Evolutionary conservation across 2,797 vertebrate species (phyloP), one percentile per base, ranked within the genome.

Genomic region (Sebastiscus tertius): DNA sequence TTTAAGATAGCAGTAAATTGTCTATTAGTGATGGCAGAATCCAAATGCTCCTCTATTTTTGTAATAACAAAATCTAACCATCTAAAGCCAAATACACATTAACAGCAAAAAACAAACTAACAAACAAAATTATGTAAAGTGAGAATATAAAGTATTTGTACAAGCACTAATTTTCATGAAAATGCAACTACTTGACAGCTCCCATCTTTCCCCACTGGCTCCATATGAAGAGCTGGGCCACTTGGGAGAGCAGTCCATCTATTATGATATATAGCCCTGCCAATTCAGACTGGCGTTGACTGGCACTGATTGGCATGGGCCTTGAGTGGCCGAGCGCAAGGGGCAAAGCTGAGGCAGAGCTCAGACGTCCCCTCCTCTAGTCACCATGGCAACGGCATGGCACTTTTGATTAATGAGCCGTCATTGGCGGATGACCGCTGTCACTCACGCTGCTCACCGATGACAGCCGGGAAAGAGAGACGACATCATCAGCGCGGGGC

Each of bases 371-470:
- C 62, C 49, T 64, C 39, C 56, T 81, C 86, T 6, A 8, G 87
- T 95, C 88, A 63, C 92, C 85, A 92, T 90, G 88, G 93, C 63
- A 91, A 95, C 93, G 61, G 87, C 84, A 72, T n/a, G 52, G 85
- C 87, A 88, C 75, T 91, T 95, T 93, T 96, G 94, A 95, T 95
- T 94, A 96, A 95, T 95, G 94, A 93, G 92, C 90, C 88, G 75
- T 94, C 93, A 92, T 80, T 90, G 88, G 90, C 71, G 88, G 91
- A 90, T 92, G 94, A 95, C 94, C 83, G 89, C 88, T 95, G 94
- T 94, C 95, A 95, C 87, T 94, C 91, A 83, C 14, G 10, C 59
- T 52, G 64, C 87, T 90, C 83, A 64, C 27, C 29, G 79, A 78
- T 88, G 89, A 93, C 93, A 93, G 90, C 76, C 5, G 31, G 82